Evolutionary conservation across 2,797 vertebrate species (phyloP).

Genomic region (Eleutherodactylus coqui): DNA sequence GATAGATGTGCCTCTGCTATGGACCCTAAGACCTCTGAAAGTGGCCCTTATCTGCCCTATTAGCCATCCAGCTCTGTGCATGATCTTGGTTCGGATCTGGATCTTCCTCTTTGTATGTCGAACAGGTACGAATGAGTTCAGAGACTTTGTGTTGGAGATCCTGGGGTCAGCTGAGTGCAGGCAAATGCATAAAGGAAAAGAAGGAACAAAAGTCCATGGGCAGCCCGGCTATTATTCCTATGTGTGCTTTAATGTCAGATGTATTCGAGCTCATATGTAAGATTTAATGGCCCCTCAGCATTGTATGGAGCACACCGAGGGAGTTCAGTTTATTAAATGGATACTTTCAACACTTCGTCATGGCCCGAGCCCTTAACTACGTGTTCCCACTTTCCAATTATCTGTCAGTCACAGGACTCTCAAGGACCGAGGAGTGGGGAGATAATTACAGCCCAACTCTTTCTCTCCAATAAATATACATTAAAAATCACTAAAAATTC

Average conservation of each 20-base stretch:
- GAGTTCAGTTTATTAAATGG: background rate
- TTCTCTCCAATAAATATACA: background rate
- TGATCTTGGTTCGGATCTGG: background rate
- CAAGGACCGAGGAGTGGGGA: background rate
- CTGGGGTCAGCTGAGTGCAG: background rate
- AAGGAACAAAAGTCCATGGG: background rate
- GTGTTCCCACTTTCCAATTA: background rate
- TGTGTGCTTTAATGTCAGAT: background rate
- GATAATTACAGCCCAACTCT: background rate
- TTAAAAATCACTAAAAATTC: background rate
- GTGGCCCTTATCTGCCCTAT: no score
- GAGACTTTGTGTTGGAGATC: background rate
- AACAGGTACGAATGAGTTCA: background rate
- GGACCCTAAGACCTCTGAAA: no score
- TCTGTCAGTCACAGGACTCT: constrained; percentile 2
- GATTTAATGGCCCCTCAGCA: background rate
- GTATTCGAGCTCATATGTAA: background rate
- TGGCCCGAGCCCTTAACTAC: background rate
- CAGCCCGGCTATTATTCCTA: background rate
- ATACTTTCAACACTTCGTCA: background rate
- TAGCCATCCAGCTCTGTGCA: no score
- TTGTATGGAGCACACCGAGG: background rate
- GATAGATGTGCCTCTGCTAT: no score
- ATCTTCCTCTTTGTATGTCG: background rate
- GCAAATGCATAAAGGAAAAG: background rate